A percentile compares a stretch with the other conserved stretches of the same genome.
These are phyloP conservation scores for Delia radicum DNA, from an alignment of 1,140 invertebrate genomes.

Conservation along the genomic window DNA sequence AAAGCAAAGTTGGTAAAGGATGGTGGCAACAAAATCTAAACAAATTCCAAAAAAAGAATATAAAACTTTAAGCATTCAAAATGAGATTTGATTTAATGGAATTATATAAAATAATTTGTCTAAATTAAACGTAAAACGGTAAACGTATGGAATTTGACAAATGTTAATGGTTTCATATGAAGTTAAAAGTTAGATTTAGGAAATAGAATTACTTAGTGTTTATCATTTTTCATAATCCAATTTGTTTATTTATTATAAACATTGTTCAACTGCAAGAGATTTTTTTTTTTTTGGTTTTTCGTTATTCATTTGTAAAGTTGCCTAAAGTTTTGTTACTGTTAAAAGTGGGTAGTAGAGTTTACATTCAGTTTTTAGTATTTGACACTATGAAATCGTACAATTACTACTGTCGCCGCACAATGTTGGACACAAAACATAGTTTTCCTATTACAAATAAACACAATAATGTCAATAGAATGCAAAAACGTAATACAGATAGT, in stretches of 20 bases:
- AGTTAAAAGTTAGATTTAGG: background rate
- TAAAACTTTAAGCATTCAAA: background rate
- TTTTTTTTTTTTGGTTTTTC: background rate
- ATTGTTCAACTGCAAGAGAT: background rate
- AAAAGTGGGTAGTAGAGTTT: conserved; percentile 1
- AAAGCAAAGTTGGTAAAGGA: too few relatives aligned
- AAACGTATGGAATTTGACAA: background rate
- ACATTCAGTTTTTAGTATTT: background rate
- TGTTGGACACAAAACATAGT: conserved; percentile 29
- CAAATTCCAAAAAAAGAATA: too few relatives aligned
- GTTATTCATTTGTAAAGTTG: background rate
- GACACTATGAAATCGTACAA: conserved; percentile 28
- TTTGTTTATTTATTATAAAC: conserved; percentile 1
- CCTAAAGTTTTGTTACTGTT: background rate
- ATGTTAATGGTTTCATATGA: background rate
- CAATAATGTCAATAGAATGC: background rate
- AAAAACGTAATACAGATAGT: background rate
- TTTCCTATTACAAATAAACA: conserved; percentile 26
- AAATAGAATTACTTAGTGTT: conserved; percentile 11
- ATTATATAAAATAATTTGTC: background rate
- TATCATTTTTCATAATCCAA: conserved; percentile 14
- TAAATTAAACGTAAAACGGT: too few relatives aligned
- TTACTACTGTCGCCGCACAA: conserved; percentile 29
- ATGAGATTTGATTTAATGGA: background rate
- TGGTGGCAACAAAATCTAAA: too few relatives aligned